phyloP scores from a whole-genome alignment of 2,888 invertebrate species.

The Ypsolopha scabrella region DNA sequence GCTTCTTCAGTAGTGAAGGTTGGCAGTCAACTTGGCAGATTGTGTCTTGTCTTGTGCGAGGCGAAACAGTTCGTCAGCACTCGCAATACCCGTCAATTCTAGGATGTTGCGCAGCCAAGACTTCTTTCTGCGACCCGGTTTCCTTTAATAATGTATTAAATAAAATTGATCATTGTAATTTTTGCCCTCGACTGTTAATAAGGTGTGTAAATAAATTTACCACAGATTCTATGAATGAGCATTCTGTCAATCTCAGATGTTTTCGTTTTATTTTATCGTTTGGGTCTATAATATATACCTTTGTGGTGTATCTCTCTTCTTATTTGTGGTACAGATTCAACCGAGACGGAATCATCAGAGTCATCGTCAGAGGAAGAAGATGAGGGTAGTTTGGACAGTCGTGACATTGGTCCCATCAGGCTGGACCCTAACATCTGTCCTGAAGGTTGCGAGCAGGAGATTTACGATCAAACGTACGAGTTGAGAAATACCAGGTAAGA shows the following conservation, averaged over 20 bases:
- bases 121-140: no score
- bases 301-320: background rate
- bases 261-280: background rate
- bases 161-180: no score
- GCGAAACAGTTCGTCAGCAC: no score
- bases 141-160: no score
- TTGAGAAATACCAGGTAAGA: slow-evolving; percentile 70
- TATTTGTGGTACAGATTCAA: background rate
- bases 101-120: no score
- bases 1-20: no score
- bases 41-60: no score
- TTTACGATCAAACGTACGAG: slow-evolving; percentile 77
- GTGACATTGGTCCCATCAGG: slow-evolving; percentile 74
- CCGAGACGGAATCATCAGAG: slow-evolving; percentile 41
- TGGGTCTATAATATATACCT: background rate
- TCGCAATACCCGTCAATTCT: no score
- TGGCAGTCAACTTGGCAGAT: no score
- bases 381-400: slow-evolving; percentile 73
- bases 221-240: no score
- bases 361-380: slow-evolving; percentile 73
- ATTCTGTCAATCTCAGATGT: background rate
- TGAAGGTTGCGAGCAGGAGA: slow-evolving; percentile 74
- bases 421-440: slow-evolving; percentile 81
- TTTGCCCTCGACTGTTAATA: no score
- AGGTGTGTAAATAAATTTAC: no score